Conservation (phyloP, 2,888 invertebrate species). For the Venusia cambrica region DNA sequence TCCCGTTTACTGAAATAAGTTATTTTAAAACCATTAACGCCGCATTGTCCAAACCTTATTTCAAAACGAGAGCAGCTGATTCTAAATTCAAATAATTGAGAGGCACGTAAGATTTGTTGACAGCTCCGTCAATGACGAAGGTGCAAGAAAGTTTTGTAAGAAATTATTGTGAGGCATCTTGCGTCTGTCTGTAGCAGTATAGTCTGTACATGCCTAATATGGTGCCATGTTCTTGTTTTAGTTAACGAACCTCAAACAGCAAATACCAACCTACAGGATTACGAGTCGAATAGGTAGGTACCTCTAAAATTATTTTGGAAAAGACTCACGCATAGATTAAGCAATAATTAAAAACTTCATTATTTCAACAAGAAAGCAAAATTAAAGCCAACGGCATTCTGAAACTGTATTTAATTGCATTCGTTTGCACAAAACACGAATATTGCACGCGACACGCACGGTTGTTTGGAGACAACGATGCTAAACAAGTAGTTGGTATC, state of each 20-base stretch:
- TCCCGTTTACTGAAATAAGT: constrained; percentile 37
- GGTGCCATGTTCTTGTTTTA: no score
- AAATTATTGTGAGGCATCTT: not conserved
- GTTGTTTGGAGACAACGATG: constrained; percentile 32
- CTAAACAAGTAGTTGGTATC: no score
- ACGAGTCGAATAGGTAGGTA: no score
- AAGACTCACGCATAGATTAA: no score
- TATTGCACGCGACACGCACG: constrained; percentile 22
- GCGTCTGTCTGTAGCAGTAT: constrained; percentile 19
- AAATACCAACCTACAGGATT: no score
- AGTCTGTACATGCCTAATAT: no score
- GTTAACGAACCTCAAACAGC: no score
- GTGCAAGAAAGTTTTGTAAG: constrained; percentile 8
- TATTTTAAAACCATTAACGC: constrained; percentile 46
- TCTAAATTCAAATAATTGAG: constrained; percentile 18
- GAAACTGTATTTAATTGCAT: constrained; percentile 41
- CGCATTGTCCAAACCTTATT: constrained; percentile 23
- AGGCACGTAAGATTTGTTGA: constrained; percentile 22
- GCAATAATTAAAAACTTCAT: no score
- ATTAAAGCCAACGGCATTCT: no score
- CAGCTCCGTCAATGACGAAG: constrained; percentile 18
- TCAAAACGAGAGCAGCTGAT: constrained; percentile 35
- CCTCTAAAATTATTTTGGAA: no score
- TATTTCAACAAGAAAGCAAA: no score
- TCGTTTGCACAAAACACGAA: constrained; percentile 52